Evolutionary conservation across 2,113 vertebrate species (phyloP).

Genomic region (Psittacus erithacus): DNA sequence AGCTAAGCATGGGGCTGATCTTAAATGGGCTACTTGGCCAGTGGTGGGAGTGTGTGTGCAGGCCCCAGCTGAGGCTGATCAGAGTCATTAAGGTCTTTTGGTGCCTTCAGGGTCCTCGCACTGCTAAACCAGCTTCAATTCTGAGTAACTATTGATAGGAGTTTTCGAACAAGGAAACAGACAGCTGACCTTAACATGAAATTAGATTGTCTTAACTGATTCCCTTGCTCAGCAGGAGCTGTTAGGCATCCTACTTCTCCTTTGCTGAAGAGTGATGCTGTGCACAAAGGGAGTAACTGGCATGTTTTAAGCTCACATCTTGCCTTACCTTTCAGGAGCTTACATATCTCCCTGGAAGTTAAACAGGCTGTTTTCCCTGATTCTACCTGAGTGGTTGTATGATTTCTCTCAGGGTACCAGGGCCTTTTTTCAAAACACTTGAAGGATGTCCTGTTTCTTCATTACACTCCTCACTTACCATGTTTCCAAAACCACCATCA

Average conservation of each 20-base stretch:
- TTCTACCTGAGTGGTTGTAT: not conserved
- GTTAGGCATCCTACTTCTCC: not conserved
- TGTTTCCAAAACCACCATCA: not conserved
- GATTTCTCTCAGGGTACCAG: not conserved
- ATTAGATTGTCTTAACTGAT: not conserved
- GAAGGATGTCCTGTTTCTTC: not conserved
- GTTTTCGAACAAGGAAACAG: not conserved
- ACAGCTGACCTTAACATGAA: not conserved
- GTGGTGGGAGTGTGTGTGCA: not conserved
- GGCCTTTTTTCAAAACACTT: not conserved
- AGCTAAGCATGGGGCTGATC: fast-evolving
- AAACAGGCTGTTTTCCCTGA: not conserved
- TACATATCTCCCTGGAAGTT: not conserved
- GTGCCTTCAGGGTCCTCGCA: not conserved
- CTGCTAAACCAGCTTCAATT: too few relatives aligned
- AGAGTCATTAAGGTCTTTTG: not conserved
- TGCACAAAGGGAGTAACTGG: not conserved
- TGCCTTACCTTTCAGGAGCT: not conserved
- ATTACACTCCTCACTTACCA: not conserved
- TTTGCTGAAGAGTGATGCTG: not conserved
- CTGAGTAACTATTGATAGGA: too few relatives aligned
- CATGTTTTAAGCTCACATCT: not conserved
- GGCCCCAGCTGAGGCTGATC: not conserved
- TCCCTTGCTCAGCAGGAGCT: not conserved
- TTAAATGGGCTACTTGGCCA: not conserved